These are phyloP conservation scores for Melanotaenia duboulayi DNA, from an alignment of 2,113 vertebrate species.

Conservation along the genomic window DNA sequence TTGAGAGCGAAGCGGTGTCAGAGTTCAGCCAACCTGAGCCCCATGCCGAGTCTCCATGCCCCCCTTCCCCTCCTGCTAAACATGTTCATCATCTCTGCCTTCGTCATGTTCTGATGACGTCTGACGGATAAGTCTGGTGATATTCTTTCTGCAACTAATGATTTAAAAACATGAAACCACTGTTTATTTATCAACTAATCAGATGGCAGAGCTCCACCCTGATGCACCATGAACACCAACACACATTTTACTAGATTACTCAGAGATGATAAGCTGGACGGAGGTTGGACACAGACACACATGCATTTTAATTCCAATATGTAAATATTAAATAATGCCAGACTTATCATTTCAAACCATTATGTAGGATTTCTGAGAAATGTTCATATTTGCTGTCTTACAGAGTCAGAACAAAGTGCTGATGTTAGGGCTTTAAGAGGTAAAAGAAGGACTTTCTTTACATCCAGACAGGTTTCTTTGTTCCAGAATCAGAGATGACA, in stretches of 20 bases:
- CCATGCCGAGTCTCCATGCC: conserved; percentile 60
- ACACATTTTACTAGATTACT: neutral
- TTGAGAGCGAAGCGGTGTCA: conserved; percentile 29
- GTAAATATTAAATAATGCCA: conserved; percentile 3
- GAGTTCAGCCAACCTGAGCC: conserved; percentile 68
- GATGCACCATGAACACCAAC: neutral
- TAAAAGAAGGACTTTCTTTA: too few relatives aligned
- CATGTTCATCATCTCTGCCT: neutral
- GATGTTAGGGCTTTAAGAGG: too few relatives aligned
- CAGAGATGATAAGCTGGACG: too few relatives aligned
- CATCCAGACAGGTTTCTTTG: too few relatives aligned
- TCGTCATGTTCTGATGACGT: conserved; percentile 21
- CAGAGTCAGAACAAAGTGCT: neutral
- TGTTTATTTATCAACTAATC: neutral
- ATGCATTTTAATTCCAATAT: neutral
- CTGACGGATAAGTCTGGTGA: conserved; percentile 27
- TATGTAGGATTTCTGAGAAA: conserved; percentile 22
- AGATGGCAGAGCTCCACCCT: neutral
- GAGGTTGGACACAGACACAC: neutral
- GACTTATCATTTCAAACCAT: conserved; percentile 15
- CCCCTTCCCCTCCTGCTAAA: conserved; percentile 52
- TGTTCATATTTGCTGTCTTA: conserved; percentile 9
- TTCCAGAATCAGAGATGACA: too few relatives aligned
- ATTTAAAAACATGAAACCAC: neutral
- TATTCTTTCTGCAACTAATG: conserved; percentile 3